phyloP scores from a whole-genome alignment of 2,888 invertebrate species.

The Microctonus hyperodae region DNA sequence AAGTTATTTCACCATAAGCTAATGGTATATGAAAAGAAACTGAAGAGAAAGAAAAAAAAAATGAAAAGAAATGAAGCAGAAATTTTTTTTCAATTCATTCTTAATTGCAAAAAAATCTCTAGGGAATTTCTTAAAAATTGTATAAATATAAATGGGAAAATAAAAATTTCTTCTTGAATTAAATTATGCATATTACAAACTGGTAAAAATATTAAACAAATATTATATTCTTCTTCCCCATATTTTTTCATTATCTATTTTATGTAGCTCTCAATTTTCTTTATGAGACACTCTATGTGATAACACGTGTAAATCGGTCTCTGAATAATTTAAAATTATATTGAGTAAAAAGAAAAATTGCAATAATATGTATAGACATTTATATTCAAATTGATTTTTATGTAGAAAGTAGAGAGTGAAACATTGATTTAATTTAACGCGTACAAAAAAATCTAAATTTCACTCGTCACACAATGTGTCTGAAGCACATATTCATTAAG shows the following conservation, averaged over 20 bases:
- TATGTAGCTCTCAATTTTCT: too few species aligned
- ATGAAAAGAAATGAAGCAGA: not conserved
- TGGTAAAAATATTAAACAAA: not conserved
- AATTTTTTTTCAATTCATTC: not conserved
- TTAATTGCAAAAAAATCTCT: not conserved
- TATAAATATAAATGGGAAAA: not conserved
- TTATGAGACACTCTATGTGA: too few species aligned
- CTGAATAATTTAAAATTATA: too few species aligned
- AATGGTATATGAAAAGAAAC: not conserved
- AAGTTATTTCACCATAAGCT: not conserved
- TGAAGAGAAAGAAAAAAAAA: not conserved
- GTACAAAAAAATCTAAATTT: slow-evolving; percentile 12
- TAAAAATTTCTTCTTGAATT: not conserved
- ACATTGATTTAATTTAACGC: slow-evolving; percentile 22
- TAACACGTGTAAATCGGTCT: too few species aligned
- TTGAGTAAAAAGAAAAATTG: too few species aligned
- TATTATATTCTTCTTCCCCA: not conserved
- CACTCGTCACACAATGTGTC: not conserved
- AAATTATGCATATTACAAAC: not conserved
- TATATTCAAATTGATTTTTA: not conserved
- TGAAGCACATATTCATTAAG: not conserved
- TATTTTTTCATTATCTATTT: too few species aligned
- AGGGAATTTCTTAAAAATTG: not conserved
- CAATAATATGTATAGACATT: not conserved
- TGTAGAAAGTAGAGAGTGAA: not conserved